Conservation (phyloP, 2,888 invertebrate species). For the Zeuzera pyrina region DNA sequence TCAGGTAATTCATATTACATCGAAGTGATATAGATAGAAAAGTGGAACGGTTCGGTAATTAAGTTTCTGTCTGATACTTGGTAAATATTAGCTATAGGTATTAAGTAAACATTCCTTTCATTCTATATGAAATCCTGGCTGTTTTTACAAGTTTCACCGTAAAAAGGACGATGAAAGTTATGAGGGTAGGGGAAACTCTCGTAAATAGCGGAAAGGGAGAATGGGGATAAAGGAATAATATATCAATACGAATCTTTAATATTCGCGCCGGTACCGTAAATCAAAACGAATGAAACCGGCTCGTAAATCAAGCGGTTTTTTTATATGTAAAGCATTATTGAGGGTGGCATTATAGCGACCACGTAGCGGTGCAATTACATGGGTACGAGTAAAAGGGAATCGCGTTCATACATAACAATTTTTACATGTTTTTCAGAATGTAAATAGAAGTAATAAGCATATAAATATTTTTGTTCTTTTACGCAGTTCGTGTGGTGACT, state of each 20-base stretch:
- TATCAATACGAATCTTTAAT: constrained; percentile 73
- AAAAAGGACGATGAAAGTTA: constrained; percentile 68
- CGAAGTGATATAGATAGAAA: no score
- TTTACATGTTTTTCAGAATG: no score
- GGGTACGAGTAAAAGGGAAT: not conserved
- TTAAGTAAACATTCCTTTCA: constrained; percentile 35
- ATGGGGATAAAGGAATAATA: constrained; percentile 71
- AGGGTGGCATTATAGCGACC: constrained; percentile 12
- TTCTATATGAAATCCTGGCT: constrained; percentile 44
- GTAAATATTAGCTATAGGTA: constrained; percentile 35
- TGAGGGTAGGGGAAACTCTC: constrained; percentile 62
- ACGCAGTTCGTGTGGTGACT: no score
- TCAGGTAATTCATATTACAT: no score
- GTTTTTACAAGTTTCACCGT: constrained; percentile 59
- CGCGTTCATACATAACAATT: no score
- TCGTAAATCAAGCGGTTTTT: constrained; percentile 54
- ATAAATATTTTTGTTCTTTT: no score
- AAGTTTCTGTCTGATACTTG: not conserved
- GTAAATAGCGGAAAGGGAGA: constrained; percentile 67
- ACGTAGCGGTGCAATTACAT: constrained; percentile 3
- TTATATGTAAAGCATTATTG: constrained; percentile 19
- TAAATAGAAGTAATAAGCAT: no score
- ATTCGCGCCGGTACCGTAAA: constrained; percentile 65
- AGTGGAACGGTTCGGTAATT: no score
- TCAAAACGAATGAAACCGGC: constrained; percentile 62